Evolutionary conservation across 2,113 vertebrate species (phyloP).

Genomic region (Syngnathus scovelli): DNA sequence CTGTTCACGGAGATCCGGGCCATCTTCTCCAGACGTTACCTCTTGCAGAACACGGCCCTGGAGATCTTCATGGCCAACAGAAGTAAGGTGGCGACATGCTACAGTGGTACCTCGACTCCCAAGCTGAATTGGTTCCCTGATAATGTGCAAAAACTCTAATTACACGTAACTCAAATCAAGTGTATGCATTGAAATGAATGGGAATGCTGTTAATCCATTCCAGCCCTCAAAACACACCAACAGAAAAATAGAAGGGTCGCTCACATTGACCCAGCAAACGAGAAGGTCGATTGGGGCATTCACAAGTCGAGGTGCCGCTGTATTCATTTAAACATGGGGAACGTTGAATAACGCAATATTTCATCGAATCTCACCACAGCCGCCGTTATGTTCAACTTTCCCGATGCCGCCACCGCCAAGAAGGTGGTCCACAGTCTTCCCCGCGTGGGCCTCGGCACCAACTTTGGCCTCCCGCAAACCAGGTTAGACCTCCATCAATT

Average conservation of each 20-base stretch:
- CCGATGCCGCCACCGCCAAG: constrained; percentile 86
- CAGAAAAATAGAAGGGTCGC: no score
- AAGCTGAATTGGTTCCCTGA: not conserved
- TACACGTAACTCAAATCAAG: not conserved
- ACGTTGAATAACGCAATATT: not conserved
- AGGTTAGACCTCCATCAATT: constrained; percentile 67
- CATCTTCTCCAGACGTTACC: constrained; percentile 89
- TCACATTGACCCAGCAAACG: no score
- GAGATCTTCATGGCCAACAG: constrained; percentile 98
- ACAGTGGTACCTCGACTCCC: not conserved
- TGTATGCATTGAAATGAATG: not conserved
- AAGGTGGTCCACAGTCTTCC: constrained; percentile 93
- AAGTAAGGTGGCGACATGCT: constrained; percentile 70
- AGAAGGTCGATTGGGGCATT: no score
- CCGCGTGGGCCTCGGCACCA: constrained; percentile 92
- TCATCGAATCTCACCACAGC: constrained; percentile 66
- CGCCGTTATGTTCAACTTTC: constrained; percentile 96
- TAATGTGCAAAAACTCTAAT: not conserved
- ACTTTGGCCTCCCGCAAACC: constrained; percentile 91
- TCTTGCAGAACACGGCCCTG: constrained; percentile 93
- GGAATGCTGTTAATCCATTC: no score
- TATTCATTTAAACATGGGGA: not conserved
- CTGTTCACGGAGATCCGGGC: constrained; percentile 92
- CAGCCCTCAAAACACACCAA: no score
- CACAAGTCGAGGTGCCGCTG: not conserved